Evolutionary conservation across 2,797 vertebrate genomes (phyloP), one percentile per base, ranked within the genome.

Genomic region (Paratrypauchen microcephalus): DNA sequence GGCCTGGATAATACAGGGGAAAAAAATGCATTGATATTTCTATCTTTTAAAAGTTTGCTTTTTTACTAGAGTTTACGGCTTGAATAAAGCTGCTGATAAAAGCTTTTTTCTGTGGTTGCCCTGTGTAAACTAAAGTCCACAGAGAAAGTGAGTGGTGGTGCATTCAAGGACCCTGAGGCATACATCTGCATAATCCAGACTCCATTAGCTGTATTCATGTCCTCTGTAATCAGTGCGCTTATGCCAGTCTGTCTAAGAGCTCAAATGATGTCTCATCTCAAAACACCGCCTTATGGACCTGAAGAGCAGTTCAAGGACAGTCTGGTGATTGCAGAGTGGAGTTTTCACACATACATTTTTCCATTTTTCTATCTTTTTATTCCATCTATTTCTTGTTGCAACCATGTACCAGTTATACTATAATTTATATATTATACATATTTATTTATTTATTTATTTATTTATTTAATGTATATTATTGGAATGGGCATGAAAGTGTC

Each of bases 111-210:
- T 26, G 24, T 26, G 24, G 50, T 12, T 21, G 50, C 9, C 50
- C 52, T 4, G n/a, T 12, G 21, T 54, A 23, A 23, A 54, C 7
- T 3, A 52, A 8, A n/a, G 2, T n/a, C 6, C 23, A 39, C 41
- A 15, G 5, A 28, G 21, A 6, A 6, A 24, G 3, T 65, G 23
- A 48, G n/a, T 65, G 62, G 13, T 50, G 62, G 41, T 65, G 62
- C 16, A 1, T 65, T 65, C 45, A 50, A 65, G 62, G 45, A 65
- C 62, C 16, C 45, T 48, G 24, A 5, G 45, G 62, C 62, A 65
- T 65, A 48, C 21, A 50, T 47, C 41, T 65, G 6, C 45, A 50
- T 50, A 65, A 48, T 45, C 41, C 41, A 50, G 2, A 15, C 13
- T n/a, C 19, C 60, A 62, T 62, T 61, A 47, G 61, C n/a, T 9